These are phyloP conservation scores for Diplogasteroides magnus DNA, from an alignment of 1,140 invertebrate species.

Conservation along the genomic window DNA sequence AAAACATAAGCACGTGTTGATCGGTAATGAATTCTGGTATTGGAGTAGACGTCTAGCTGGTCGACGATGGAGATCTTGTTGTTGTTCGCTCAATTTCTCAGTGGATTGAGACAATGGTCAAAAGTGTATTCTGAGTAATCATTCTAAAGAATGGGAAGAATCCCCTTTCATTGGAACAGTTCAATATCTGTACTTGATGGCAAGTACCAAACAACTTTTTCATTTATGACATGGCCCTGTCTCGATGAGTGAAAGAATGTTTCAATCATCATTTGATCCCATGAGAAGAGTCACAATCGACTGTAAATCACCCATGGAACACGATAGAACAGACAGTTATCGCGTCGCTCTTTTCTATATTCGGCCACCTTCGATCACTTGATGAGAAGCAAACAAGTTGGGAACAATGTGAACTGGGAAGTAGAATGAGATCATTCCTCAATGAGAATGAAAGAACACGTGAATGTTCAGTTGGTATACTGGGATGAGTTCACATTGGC, in stretches of 20 bases:
- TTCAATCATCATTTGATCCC: neutral
- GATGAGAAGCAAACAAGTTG: too few relatives aligned
- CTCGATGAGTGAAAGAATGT: neutral
- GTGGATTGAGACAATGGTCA: neutral
- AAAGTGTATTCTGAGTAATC: neutral
- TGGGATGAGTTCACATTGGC: constrained; percentile 1
- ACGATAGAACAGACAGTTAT: neutral
- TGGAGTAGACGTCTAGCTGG: too few relatives aligned
- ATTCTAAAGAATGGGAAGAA: neutral
- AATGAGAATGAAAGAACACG: neutral
- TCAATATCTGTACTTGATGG: neutral
- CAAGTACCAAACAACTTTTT: neutral
- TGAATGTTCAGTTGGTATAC: constrained; percentile 4
- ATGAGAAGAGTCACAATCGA: neutral
- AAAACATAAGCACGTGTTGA: too few relatives aligned
- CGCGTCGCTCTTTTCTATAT: neutral
- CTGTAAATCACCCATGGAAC: neutral
- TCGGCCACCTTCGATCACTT: neutral
- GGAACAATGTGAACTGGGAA: neutral
- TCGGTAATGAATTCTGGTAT: too few relatives aligned
- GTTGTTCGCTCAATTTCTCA: neutral
- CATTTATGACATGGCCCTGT: neutral
- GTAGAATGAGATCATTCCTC: neutral
- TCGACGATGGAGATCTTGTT: too few relatives aligned
- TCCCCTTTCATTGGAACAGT: neutral